phyloP scores from a whole-genome alignment of 2,888 invertebrate species.

The Eristalinus aeneus region DNA sequence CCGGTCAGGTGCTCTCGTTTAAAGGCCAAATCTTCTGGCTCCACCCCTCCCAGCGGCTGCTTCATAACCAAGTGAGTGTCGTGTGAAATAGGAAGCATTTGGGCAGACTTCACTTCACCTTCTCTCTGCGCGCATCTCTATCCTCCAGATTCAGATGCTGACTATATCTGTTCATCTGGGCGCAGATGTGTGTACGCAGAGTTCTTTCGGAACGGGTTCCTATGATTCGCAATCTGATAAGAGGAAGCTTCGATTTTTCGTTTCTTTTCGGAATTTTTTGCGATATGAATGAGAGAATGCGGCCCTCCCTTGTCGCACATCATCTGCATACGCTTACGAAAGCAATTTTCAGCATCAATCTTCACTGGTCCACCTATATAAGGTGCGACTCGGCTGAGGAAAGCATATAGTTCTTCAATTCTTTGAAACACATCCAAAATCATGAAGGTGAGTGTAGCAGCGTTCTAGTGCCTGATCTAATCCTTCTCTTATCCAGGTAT shows the following conservation, averaged over 20 bases:
- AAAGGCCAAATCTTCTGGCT: too few relatives aligned
- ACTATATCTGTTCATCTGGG: not conserved
- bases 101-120: not conserved
- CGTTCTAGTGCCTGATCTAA: not conserved
- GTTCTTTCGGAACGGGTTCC: not conserved
- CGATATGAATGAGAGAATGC: not conserved
- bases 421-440: slow-evolving; percentile 4
- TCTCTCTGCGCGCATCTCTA: not conserved
- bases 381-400: not conserved
- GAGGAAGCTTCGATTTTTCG: not conserved
- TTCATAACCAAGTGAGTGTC: not conserved
- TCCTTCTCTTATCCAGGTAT: not conserved
- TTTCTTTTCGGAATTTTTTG: not conserved
- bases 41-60: not conserved
- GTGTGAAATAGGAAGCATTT: not conserved
- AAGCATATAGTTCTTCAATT: not conserved
- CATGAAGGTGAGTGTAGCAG: slow-evolving; percentile 38
- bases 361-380: not conserved
- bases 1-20: too few relatives aligned
- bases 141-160: not conserved
- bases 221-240: not conserved
- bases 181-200: not conserved
- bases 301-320: not conserved
- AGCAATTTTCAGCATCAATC: not conserved
- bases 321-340: not conserved